Conservation (phyloP, 2,113 vertebrate genomes). For the Silurus meridionalis region DNA sequence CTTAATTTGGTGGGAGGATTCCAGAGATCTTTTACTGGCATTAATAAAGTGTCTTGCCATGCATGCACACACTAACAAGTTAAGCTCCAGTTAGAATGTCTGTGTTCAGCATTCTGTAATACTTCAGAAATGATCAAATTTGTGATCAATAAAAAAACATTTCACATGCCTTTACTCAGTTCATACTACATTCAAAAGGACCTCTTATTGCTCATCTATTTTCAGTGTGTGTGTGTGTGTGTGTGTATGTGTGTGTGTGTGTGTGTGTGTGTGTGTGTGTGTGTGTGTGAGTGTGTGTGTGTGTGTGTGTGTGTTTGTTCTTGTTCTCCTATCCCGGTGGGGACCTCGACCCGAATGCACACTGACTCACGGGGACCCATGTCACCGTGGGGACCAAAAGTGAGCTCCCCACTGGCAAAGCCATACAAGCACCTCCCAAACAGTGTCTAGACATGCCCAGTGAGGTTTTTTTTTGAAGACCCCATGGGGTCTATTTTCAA, state of each 20-base stretch:
- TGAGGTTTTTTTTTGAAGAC: no score
- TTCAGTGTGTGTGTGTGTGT: slow-evolving; percentile 7
- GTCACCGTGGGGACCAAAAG: no score
- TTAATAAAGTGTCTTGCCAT: neutral
- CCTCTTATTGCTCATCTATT: neutral
- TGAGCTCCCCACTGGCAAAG: no score
- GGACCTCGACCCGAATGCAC: no score
- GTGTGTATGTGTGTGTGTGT: slow-evolving; percentile 5
- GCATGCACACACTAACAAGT: neutral
- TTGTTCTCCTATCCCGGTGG: no score
- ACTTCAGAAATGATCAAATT: neutral
- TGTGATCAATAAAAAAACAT: neutral
- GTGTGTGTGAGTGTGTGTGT: slow-evolving; percentile 45
- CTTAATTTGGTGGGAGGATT: neutral
- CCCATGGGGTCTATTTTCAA: no score
- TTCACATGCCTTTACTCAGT: neutral
- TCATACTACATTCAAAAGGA: no score
- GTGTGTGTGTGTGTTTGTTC: neutral
- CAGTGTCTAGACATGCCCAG: no score
- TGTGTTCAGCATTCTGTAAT: neutral
- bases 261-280: slow-evolving; percentile 2
- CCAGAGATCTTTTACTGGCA: neutral
- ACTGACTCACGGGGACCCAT: no score
- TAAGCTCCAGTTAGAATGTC: neutral
- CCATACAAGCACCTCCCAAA: no score